Percentiles rank a stretch among this genome's conserved stretches.
Evolutionary conservation across 2,888 invertebrate species (phyloP).

Genomic region (Drosophila peninsularis): DNA sequence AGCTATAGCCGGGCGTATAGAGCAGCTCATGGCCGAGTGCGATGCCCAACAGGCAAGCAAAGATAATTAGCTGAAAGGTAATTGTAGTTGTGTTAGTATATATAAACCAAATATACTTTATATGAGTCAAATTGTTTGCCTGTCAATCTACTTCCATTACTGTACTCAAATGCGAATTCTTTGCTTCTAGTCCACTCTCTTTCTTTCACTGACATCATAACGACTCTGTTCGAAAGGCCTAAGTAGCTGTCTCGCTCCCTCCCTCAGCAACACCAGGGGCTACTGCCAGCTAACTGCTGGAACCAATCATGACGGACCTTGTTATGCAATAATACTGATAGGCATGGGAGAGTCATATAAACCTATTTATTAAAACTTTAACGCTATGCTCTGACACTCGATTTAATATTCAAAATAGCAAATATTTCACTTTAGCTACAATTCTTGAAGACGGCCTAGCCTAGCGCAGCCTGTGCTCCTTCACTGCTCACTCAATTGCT

Average conservation of each 20-base stretch:
- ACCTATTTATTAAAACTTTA: background rate
- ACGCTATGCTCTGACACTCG: too few species aligned
- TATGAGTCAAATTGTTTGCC: too few species aligned
- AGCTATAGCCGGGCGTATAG: slow-evolving; percentile 66
- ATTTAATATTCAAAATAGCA: background rate
- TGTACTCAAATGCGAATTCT: background rate
- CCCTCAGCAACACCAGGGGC: background rate
- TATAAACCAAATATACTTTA: too few species aligned
- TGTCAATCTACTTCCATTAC: too few species aligned
- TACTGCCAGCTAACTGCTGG: background rate
- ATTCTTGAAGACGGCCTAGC: background rate
- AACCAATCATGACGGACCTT: background rate
- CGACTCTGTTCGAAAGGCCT: background rate
- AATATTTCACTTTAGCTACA: background rate
- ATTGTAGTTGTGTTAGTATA: background rate
- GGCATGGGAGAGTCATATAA: too few species aligned
- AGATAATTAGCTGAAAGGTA: slow-evolving; percentile 37
- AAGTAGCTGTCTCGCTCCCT: background rate
- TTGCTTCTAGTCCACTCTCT: too few species aligned
- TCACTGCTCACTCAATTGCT: background rate
- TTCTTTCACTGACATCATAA: too few species aligned
- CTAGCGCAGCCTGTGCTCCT: background rate
- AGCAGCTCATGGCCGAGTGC: slow-evolving; percentile 67
- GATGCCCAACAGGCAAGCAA: slow-evolving; percentile 69
- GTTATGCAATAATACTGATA: too few species aligned